These are phyloP conservation scores for Aix galericulata DNA, from an alignment of 2,113 vertebrate genomes.

Conservation along the genomic window DNA sequence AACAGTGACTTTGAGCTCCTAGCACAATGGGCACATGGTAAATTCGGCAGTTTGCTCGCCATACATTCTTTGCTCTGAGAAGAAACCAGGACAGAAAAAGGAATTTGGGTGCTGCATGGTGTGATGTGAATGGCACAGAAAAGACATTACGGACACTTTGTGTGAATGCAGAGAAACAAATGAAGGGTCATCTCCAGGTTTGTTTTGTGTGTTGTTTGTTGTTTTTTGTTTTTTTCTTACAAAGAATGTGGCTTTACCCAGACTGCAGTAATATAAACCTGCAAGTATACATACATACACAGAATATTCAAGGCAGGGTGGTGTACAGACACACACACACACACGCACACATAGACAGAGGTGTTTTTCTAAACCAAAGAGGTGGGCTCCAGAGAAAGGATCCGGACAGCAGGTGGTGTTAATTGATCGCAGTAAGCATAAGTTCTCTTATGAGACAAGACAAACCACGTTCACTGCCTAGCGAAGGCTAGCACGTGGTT, in stretches of 20 bases:
- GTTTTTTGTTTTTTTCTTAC: background rate
- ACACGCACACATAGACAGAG: background rate
- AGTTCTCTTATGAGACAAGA: background rate
- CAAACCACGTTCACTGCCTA: accelerated
- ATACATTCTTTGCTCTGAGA: constrained; percentile 31
- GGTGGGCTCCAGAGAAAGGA: background rate
- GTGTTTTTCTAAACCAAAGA: background rate
- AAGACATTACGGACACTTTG: constrained; percentile 1
- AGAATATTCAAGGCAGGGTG: background rate
- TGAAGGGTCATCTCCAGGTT: background rate
- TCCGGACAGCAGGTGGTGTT: background rate
- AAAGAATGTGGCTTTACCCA: background rate
- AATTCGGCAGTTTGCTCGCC: constrained; percentile 44
- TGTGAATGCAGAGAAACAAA: constrained; percentile 8
- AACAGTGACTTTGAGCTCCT: background rate
- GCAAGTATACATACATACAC: background rate
- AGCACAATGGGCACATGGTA: background rate
- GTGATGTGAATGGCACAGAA: background rate
- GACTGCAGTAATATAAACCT: background rate
- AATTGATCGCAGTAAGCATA: background rate
- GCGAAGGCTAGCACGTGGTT: accelerated
- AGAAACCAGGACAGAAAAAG: background rate
- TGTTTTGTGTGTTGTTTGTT: background rate
- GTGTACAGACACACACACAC: background rate
- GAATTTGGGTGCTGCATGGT: background rate